Evolutionary conservation across 37 sponge, comb jelly and placozoan genomes (phyloP).

Genomic region (Oopsacas minuta): DNA sequence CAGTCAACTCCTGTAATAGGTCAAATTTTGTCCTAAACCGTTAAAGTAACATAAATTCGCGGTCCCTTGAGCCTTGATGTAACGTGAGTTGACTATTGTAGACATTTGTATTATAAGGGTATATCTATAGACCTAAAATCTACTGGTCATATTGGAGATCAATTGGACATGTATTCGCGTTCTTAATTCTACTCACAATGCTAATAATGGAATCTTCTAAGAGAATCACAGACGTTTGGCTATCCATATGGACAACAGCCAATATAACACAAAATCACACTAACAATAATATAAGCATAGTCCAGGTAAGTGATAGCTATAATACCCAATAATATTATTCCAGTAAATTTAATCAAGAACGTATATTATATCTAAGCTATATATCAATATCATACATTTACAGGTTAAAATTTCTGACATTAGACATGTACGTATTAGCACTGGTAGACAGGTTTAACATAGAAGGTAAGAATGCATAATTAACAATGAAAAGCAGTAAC

Average conservation of each 20-base stretch:
- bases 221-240: neutral
- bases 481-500: neutral
- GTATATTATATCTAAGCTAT: no score
- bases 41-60: no score
- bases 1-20: no score
- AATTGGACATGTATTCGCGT: slow-evolving; percentile 60
- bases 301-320: neutral
- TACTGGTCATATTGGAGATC: slow-evolving; percentile 77
- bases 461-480: neutral
- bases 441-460: neutral
- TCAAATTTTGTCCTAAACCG: no score
- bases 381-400: neutral
- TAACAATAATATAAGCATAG: neutral
- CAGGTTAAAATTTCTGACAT: neutral
- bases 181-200: slow-evolving; percentile 47
- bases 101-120: slow-evolving; percentile 12
- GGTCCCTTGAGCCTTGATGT: no score
- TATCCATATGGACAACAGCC: slow-evolving; percentile 8
- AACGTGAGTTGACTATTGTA: neutral
- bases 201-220: slow-evolving; percentile 66
- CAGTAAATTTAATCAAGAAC: neutral
- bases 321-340: neutral
- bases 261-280: neutral
- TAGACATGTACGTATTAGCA: neutral
- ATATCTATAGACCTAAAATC: slow-evolving; percentile 54